Base-by-base conservation (phyloP, 1,140 invertebrate species). In the Psix sp. region DNA sequence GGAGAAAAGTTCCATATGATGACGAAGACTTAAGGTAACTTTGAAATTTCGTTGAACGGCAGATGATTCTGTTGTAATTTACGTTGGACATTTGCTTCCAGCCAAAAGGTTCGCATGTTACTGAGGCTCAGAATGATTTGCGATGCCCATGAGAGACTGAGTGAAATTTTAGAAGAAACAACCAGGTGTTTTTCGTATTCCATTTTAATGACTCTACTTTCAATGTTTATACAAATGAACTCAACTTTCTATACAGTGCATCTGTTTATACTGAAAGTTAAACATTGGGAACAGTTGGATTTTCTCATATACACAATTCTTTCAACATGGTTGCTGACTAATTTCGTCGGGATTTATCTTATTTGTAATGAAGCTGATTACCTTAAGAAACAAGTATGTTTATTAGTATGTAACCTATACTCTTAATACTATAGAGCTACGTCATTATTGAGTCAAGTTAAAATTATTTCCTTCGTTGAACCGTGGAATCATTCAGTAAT, bases 331-430 rank as follows among this genome's bases (percentile, higher is more conserved):
- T 17, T 18, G 1, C 4, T 31, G 1, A 38, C n/a, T 2, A 48
- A 21, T 40, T 24, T 31, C 3, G 0, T 48, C 6, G 56, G 24
- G 14, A 1, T 48, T 2, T 60, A 13, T 17, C 29, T 48, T 3
- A 9, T 60, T 29, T 60, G 56, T 13, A 60, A 18, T 14, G 56
- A 60, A 14, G 42, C 42, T 18, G 43, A 60, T 31, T 46, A 48
- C 20, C 20, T 60, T 13, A 39, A 26, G 10, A 17, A 11, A 48
- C 42, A 60, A 35, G 56, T 60, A 7, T 29, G 7, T 29, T 29
- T 29, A 3, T 29, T 29, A 2, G n/a, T n/a, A n/a, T n/a, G n/a
- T n/a, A n/a, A n/a, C n/a, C n/a, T n/a, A n/a, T n/a, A n/a, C n/a
- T n/a, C n/a, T n/a, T n/a, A n/a, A n/a, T n/a, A n/a, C n/a, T n/a